These are phyloP conservation scores for Helicoverpa zea DNA, from an alignment of 1,140 invertebrate species.

Conservation along the genomic window DNA sequence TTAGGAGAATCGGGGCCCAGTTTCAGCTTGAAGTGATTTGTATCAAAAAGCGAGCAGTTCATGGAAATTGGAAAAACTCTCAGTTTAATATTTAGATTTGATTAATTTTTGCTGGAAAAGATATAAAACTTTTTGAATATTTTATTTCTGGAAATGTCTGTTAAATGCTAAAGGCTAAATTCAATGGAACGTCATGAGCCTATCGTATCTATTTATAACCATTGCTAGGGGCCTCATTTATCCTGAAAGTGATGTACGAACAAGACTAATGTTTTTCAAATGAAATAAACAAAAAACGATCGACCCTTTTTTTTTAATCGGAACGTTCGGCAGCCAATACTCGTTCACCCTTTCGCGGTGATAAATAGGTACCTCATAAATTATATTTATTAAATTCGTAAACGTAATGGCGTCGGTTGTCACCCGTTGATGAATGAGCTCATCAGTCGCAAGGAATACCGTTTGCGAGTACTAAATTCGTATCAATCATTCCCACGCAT, in stretches of 20 bases:
- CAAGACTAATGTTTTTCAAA: constrained; percentile 21
- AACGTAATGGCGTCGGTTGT: constrained; percentile 44
- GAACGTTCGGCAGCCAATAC: constrained; percentile 33
- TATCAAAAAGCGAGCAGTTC: not conserved
- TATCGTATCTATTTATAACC: not conserved
- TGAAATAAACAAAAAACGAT: constrained; percentile 4
- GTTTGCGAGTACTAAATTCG: constrained; percentile 46
- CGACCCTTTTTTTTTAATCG: constrained; percentile 33
- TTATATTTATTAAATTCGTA: constrained; percentile 50
- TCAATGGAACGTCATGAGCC: not conserved
- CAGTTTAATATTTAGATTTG: too few relatives aligned
- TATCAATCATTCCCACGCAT: constrained; percentile 51
- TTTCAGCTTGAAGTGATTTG: not conserved
- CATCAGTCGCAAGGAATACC: constrained; percentile 46
- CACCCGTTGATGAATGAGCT: constrained; percentile 46
- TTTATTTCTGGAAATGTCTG: not conserved
- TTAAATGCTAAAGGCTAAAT: not conserved
- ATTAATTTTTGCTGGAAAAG: too few relatives aligned
- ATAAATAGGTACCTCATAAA: constrained; percentile 45
- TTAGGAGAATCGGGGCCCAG: too few relatives aligned
- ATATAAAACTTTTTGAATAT: too few relatives aligned
- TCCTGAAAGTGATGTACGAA: constrained; percentile 10
- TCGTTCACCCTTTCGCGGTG: constrained; percentile 38
- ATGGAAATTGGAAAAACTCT: too few relatives aligned
- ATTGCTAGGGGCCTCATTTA: constrained; percentile 4